These are phyloP conservation scores for Sebastes flavidus DNA, from an alignment of 2,797 vertebrate species.

Conservation along the genomic window DNA sequence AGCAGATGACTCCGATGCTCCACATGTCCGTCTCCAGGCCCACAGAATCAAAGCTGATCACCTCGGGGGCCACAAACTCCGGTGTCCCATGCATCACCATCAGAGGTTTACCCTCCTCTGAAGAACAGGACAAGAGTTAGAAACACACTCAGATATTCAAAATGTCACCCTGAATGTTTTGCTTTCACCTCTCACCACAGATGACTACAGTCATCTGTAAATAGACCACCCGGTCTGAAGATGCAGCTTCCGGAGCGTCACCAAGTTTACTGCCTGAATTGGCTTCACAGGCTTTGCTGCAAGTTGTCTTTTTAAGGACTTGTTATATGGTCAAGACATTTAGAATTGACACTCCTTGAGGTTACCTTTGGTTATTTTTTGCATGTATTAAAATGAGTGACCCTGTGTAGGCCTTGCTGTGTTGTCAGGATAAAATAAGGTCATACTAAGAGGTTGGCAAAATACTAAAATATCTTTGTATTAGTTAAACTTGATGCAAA, in stretches of 20 bases:
- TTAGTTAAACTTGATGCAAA: not conserved
- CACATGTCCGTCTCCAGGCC: constrained; percentile 87
- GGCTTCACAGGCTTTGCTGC: not conserved
- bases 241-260: not conserved
- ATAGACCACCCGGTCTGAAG: constrained; percentile 31
- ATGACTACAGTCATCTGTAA: not conserved
- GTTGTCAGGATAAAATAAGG: not conserved
- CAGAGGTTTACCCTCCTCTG: constrained; percentile 78
- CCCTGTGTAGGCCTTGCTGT: not conserved
- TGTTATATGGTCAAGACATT: not conserved
- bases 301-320: constrained; percentile 6
- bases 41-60: constrained; percentile 86
- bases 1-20: constrained; percentile 92
- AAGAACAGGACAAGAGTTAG: not conserved
- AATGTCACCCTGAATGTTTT: not conserved
- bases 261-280: constrained; percentile 3
- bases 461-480: not conserved
- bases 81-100: constrained; percentile 89
- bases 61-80: constrained; percentile 91
- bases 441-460: not conserved
- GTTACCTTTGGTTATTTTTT: constrained; percentile 19
- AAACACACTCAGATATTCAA: not conserved
- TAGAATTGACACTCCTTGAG: constrained; percentile 1
- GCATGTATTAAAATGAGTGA: not conserved
- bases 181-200: not conserved